Evolutionary conservation across 1,140 invertebrate genomes (phyloP).

Genomic region (Stegodyphus mimosarum): DNA sequence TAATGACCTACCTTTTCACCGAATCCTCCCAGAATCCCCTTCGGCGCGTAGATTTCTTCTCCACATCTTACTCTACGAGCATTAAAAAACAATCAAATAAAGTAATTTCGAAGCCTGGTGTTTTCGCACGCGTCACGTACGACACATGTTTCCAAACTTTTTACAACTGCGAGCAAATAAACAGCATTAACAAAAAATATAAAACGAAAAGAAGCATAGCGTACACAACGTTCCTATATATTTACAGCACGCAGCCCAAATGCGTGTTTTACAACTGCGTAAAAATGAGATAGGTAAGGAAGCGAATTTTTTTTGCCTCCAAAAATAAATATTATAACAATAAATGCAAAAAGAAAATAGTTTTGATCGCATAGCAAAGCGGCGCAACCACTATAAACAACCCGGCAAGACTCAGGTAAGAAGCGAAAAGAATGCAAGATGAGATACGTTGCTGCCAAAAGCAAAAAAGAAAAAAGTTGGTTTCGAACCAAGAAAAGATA

Average conservation of each 20-base stretch:
- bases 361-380: constrained; percentile 10
- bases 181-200: not conserved
- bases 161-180: constrained; percentile 8
- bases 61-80: not conserved
- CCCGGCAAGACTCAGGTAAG: constrained; percentile 15
- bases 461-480: constrained; percentile 19
- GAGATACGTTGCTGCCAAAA: constrained; percentile 5
- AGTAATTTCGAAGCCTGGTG: not conserved
- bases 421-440: constrained; percentile 43
- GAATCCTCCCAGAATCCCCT: not conserved
- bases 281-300: constrained; percentile 13
- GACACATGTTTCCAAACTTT: constrained; percentile 37
- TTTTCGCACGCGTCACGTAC: constrained; percentile 21
- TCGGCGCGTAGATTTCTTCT: not conserved
- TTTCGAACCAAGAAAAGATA: constrained; percentile 31
- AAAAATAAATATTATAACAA: constrained; percentile 35
- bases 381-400: constrained; percentile 39
- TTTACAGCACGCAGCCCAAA: constrained; percentile 15
- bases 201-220: constrained; percentile 9
- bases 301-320: not conserved
- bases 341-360: not conserved
- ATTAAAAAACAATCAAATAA: constrained; percentile 21
- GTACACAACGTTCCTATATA: constrained; percentile 5
- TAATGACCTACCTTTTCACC: not conserved
- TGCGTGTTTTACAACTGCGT: constrained; percentile 39